Evolutionary conservation across 2,888 invertebrate genomes (phyloP).

Genomic region (Heliconius aoede): DNA sequence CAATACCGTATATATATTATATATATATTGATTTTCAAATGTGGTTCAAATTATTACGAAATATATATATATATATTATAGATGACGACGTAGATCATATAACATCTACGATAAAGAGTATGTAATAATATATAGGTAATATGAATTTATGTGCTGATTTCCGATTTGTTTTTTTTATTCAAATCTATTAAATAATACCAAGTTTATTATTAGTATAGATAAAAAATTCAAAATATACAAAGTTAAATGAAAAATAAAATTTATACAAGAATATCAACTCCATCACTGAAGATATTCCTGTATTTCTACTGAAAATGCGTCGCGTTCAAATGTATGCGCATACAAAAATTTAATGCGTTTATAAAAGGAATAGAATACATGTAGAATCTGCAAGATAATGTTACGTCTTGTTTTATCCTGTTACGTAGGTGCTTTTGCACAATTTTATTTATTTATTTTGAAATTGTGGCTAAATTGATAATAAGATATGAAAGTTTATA

Average conservation of each 20-base stretch:
- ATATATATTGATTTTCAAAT: background rate
- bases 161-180: too few species aligned
- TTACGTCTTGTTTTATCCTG: conserved; percentile 49
- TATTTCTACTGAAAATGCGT: conserved; percentile 37
- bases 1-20: too few species aligned
- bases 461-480: background rate
- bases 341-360: conserved; percentile 68
- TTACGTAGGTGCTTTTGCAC: background rate
- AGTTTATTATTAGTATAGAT: too few species aligned
- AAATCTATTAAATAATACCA: too few species aligned
- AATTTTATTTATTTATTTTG: background rate
- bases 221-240: too few species aligned
- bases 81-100: too few species aligned
- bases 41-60: too few species aligned
- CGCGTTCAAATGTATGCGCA: conserved; percentile 66
- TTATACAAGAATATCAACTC: conserved; percentile 4
- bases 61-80: too few species aligned
- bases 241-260: conserved; percentile 3
- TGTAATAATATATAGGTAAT: too few species aligned
- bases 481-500: background rate
- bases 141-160: too few species aligned
- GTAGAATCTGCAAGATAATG: conserved; percentile 50
- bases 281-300: conserved; percentile 7
- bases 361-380: conserved; percentile 65
- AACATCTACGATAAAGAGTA: background rate